These are phyloP conservation scores for Pseudomyrmex pallidus DNA, from an alignment of 1,140 invertebrate genomes.

Conservation along the genomic window DNA sequence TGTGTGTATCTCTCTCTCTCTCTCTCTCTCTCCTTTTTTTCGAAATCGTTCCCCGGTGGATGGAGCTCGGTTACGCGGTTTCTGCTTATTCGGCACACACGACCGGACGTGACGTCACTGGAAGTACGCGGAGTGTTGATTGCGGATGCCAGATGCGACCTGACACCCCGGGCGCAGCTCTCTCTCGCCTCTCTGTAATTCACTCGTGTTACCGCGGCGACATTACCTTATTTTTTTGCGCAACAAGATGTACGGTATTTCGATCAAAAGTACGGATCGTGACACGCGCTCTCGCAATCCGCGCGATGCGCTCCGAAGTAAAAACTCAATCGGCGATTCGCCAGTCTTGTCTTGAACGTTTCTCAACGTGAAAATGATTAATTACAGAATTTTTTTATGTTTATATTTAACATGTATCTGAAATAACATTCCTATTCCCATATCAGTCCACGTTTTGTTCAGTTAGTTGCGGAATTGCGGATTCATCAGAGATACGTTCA, in stretches of 20 bases:
- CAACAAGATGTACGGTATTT: constrained; percentile 8
- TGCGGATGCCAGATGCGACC: constrained; percentile 74
- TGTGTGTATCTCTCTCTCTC: constrained; percentile 51
- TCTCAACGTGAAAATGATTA: too few relatives aligned
- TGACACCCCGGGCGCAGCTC: constrained; percentile 70
- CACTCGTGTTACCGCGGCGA: constrained; percentile 31
- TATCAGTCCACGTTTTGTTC: too few relatives aligned
- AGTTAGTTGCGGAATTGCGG: too few relatives aligned
- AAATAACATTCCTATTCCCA: too few relatives aligned
- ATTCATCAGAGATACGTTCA: too few relatives aligned
- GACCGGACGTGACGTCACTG: constrained; percentile 78
- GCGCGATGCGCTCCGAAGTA: too few relatives aligned
- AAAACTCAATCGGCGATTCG: too few relatives aligned
- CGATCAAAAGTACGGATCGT: not conserved
- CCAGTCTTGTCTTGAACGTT: too few relatives aligned
- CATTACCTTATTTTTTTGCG: constrained; percentile 22
- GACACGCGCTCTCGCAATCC: too few relatives aligned
- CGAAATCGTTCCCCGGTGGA: constrained; percentile 63
- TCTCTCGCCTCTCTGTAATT: constrained; percentile 38
- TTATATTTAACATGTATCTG: too few relatives aligned
- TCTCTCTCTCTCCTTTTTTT: constrained; percentile 67
- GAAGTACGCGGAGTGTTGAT: constrained; percentile 68
- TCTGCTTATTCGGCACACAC: constrained; percentile 77
- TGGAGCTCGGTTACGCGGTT: constrained; percentile 73
- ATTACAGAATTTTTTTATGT: too few relatives aligned